Evolutionary conservation across 2,797 vertebrate species (phyloP).

Genomic region (Tokudaia tokunoshimensis): DNA sequence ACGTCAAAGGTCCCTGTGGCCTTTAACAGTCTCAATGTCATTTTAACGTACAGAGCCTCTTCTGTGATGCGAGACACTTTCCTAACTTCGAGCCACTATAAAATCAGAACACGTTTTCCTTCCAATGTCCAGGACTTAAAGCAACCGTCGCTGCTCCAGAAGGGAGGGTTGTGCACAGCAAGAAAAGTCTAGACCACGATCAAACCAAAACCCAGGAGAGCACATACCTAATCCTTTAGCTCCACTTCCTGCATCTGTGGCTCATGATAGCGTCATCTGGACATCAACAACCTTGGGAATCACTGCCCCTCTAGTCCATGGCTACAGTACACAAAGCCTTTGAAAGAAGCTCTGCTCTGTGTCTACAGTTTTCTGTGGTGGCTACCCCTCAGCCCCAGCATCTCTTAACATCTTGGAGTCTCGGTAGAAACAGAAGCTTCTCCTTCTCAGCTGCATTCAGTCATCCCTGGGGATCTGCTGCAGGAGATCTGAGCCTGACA

Average conservation of each 20-base stretch:
- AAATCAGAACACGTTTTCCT: neutral
- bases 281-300: neutral
- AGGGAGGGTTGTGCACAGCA: neutral
- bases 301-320: neutral
- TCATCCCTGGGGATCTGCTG: neutral
- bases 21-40: neutral
- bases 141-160: neutral
- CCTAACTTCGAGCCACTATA: neutral
- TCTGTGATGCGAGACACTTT: neutral
- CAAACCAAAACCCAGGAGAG: neutral
- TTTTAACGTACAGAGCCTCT: neutral
- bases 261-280: neutral
- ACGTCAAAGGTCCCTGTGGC: neutral
- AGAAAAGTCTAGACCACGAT: neutral
- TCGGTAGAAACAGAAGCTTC: neutral
- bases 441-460: neutral
- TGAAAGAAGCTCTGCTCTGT: no score
- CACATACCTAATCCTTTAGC: neutral
- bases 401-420: neutral
- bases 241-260: neutral
- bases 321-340: neutral
- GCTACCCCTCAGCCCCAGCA: neutral
- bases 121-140: neutral
- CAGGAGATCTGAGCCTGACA: neutral
- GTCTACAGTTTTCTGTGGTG: neutral